Percentiles rank a stretch among this genome's conserved stretches.
phyloP scores from a whole-genome alignment of 1,140 invertebrate species.

The Zaprionus tsacasi region DNA sequence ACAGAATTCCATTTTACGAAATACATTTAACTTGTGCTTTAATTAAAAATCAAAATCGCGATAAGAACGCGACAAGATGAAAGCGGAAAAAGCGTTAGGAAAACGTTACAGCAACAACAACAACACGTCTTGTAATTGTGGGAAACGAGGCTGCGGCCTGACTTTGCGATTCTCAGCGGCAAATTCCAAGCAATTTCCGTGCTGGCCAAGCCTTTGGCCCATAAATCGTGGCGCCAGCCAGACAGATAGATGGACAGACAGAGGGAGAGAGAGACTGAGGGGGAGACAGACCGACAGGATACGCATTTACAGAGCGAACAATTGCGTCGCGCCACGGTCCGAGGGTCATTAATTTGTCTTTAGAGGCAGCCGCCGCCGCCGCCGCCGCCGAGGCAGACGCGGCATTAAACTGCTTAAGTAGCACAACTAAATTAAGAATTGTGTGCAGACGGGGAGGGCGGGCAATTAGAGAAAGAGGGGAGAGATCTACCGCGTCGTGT shows the following conservation, averaged over 20 bases:
- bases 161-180: constrained; percentile 56
- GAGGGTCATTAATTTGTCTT: constrained; percentile 77
- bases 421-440: constrained; percentile 80
- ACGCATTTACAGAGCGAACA: constrained; percentile 35
- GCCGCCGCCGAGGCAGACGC: constrained; percentile 32
- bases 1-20: constrained; percentile 70
- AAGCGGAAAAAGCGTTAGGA: constrained; percentile 28
- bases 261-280: too few species aligned
- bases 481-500: constrained; percentile 13
- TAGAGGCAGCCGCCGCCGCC: constrained; percentile 44
- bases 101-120: too few species aligned
- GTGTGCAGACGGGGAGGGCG: constrained; percentile 18
- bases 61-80: constrained; percentile 65
- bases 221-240: constrained; percentile 69
- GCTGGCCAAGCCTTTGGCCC: constrained; percentile 58
- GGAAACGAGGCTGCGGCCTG: constrained; percentile 51
- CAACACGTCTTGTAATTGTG: constrained; percentile 41
- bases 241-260: not conserved
- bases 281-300: constrained; percentile 50
- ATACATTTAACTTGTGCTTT: constrained; percentile 67
- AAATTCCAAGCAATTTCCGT: constrained; percentile 64
- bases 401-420: constrained; percentile 80
- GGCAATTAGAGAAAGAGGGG: constrained; percentile 57
- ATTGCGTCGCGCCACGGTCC: constrained; percentile 44
- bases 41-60: constrained; percentile 78